phyloP scores from a whole-genome alignment of 1,140 invertebrate species.

The Sipha flava region DNA sequence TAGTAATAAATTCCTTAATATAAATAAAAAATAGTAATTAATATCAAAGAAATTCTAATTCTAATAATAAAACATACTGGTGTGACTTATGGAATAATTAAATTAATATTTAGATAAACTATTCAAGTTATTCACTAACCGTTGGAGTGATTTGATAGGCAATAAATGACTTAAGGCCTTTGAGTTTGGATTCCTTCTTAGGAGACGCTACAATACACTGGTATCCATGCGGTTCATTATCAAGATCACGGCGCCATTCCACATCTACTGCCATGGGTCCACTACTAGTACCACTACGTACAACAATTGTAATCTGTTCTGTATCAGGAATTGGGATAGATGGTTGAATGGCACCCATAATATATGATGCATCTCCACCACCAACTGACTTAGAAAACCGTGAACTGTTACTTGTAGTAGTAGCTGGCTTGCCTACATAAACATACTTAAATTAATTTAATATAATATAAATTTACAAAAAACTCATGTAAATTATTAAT shows the following conservation, averaged over 20 bases:
- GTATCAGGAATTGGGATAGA: conserved; percentile 62
- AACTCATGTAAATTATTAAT: too few relatives aligned
- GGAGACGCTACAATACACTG: conserved; percentile 83
- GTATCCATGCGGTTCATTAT: conserved; percentile 55
- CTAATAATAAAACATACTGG: too few relatives aligned
- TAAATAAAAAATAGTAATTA: too few relatives aligned
- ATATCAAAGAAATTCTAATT: too few relatives aligned
- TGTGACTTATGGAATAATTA: too few relatives aligned
- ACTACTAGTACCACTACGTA: conserved; percentile 42
- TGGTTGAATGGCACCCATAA: conserved; percentile 60
- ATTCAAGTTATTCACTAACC: conserved; percentile 45
- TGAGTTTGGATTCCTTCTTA: conserved; percentile 94
- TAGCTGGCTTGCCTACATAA: not conserved
- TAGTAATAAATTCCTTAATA: too few relatives aligned
- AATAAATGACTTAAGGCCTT: conserved; percentile 94
- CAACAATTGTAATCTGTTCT: conserved; percentile 67
- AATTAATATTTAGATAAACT: not conserved
- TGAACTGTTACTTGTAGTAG: conserved; percentile 45
- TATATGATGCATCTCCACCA: conserved; percentile 63
- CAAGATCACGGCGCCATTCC: conserved; percentile 50
- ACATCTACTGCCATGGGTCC: conserved; percentile 49
- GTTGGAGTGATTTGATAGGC: conserved; percentile 92
- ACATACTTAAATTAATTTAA: not conserved
- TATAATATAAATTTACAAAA: not conserved
- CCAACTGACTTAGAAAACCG: conserved; percentile 84